Percentiles rank a stretch among this genome's conserved stretches.
Evolutionary conservation across 2,113 vertebrate genomes (phyloP).

Genomic region (Trochalopteron elliotii): DNA sequence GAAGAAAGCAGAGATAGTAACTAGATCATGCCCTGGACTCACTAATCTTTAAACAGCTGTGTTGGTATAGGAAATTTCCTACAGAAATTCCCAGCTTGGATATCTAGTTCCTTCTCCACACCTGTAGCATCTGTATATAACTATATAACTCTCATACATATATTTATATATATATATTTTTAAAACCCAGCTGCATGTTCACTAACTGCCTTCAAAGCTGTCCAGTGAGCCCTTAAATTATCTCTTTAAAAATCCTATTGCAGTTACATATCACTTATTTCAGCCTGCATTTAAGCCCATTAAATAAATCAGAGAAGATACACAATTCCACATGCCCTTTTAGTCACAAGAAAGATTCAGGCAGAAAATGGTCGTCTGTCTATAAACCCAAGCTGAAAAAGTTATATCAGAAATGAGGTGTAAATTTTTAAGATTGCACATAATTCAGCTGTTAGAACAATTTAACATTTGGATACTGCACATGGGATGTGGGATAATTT

Average conservation of each 20-base stretch:
- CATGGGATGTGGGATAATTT: conserved; percentile 52
- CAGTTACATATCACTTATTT: not conserved
- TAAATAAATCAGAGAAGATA: not conserved
- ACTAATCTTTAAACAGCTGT: not conserved
- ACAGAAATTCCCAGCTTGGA: not conserved
- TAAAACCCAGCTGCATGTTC: not conserved
- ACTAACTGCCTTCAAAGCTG: not conserved
- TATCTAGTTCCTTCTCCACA: not conserved
- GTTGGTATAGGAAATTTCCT: not conserved
- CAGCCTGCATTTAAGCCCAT: not conserved
- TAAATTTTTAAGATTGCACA: conserved; percentile 40
- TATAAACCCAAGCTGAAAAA: conserved; percentile 36
- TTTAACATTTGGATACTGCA: conserved; percentile 46
- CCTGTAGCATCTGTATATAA: not conserved
- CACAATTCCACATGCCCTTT: not conserved
- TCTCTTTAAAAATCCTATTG: not conserved
- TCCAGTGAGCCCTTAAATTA: not conserved
- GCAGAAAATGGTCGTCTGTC: not conserved
- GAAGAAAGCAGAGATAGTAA: not conserved
- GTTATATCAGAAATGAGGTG: conserved; percentile 20
- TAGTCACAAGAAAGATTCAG: not conserved
- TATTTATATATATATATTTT: no score
- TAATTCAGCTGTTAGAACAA: conserved; percentile 48
- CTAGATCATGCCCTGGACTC: not conserved
- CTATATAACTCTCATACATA: no score